Percentiles rank a stretch among this genome's conserved stretches.
Conservation (phyloP, 2,113 vertebrate genomes). For the Cricetomys ansorgei region DNA sequence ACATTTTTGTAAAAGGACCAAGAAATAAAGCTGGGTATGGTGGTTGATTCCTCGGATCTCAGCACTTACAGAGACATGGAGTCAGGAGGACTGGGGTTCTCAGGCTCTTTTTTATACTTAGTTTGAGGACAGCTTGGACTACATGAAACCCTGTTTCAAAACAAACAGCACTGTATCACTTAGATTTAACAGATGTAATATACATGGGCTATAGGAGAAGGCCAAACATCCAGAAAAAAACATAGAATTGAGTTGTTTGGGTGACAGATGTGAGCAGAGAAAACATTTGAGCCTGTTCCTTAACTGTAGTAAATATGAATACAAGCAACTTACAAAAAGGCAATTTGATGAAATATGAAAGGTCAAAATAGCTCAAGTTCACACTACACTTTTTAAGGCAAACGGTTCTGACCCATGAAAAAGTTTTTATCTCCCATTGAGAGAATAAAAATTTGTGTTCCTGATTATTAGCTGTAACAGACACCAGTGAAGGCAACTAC, state of each 20-base stretch:
- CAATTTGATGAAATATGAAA: slow-evolving; percentile 7
- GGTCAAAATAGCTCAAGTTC: too few species aligned
- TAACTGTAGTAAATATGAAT: background rate
- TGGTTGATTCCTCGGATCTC: background rate
- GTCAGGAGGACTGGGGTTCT: background rate
- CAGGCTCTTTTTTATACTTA: background rate
- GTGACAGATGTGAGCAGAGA: background rate
- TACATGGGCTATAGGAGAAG: background rate
- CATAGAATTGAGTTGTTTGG: background rate
- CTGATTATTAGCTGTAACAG: too few species aligned
- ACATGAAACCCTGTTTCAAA: background rate
- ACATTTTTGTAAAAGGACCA: background rate
- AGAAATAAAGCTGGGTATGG: background rate
- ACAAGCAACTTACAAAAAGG: background rate
- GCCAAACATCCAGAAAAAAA: background rate
- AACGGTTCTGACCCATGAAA: too few species aligned
- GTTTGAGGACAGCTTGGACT: background rate
- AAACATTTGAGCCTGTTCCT: background rate
- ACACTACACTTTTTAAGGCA: too few species aligned
- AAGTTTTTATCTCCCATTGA: too few species aligned
- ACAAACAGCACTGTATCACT: background rate
- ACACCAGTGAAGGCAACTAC: too few species aligned
- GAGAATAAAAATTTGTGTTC: too few species aligned
- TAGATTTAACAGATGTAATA: background rate
- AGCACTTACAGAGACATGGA: background rate